Evolutionary conservation across 1,140 invertebrate genomes (phyloP), one percentile per base, ranked within the genome.

Genomic region (Anastrepha ludens): DNA sequence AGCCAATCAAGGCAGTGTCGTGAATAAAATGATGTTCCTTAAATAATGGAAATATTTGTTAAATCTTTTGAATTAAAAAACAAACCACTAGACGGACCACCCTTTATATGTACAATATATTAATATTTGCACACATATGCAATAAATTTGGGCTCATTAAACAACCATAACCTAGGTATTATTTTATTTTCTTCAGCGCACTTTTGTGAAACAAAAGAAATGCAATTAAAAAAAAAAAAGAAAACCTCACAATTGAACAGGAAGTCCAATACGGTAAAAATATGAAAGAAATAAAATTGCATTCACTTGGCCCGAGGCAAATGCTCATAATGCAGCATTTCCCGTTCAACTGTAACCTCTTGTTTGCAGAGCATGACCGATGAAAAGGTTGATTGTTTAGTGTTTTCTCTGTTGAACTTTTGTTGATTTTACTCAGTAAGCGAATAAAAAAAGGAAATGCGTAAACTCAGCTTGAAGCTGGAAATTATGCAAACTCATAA

Each of bases 321-420:
- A 58, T 11, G 47, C 11, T 5, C 44, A 44, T 74, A 47, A 47
- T 74, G 44, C 70, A 74, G 41, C 47, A 81, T 81, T 81, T 81
- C 74, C 74, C 47, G 17, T 81, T 81, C 74, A 81, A 81, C 74
- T 81, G 50, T 81, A 81, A 55, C 74, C 74, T 81, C 17, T 67
- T 81, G 20, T 50, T 11, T 5, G 44, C 20, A 9, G n/a, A 47
- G 74, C 74, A 55, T 81, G n/a, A n/a, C 44, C 41, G 44, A 50
- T 81, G 47, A 81, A 81, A 81, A 81, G 47, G 29, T 11, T 20
- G 47, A 81, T 81, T 81, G 74, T 81, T 81, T 81, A 50, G 55
- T 20, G 7, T 81, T 81, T 81, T 15, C 74, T 50, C 41, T 4
- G 13, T 67, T 67, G 20, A 13, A 39, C 67, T 44, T 67, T 67